Conservation (phyloP, 2,888 invertebrate species). For the Standfussiana lucernea region DNA sequence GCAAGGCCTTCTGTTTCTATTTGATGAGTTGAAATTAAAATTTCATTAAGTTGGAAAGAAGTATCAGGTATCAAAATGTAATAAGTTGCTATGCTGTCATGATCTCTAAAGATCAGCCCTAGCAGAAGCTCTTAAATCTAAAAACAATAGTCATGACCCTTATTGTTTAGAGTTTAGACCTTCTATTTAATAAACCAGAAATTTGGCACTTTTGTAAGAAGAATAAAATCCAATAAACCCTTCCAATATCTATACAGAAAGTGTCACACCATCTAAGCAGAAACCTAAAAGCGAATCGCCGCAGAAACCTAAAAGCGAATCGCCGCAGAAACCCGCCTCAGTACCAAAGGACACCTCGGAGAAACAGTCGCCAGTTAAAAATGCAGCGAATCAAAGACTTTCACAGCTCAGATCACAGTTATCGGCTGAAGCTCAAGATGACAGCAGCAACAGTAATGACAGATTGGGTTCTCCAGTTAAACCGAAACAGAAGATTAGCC, state of each 20-base stretch:
- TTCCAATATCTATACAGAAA: slow-evolving; percentile 50
- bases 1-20: too few relatives aligned
- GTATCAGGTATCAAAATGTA: not conserved
- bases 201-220: not conserved
- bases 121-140: not conserved
- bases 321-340: slow-evolving; percentile 54
- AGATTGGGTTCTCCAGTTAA: slow-evolving; percentile 67
- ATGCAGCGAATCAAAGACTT: slow-evolving; percentile 80
- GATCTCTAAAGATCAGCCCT: not conserved
- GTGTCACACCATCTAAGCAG: slow-evolving; percentile 68
- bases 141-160: not conserved
- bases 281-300: slow-evolving; percentile 63
- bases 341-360: slow-evolving; percentile 47
- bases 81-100: not conserved
- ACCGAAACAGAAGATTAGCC: slow-evolving; percentile 69
- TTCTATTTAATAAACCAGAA: not conserved
- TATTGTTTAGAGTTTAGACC: not conserved
- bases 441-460: slow-evolving; percentile 67
- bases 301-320: slow-evolving; percentile 58
- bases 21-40: not conserved
- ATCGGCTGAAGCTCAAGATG: slow-evolving; percentile 74
- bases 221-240: not conserved
- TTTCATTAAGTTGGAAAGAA: not conserved
- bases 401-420: slow-evolving; percentile 77
- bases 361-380: slow-evolving; percentile 73